A percentile compares a stretch with the other conserved stretches of the same genome.
phyloP scores from a whole-genome alignment of 1,140 invertebrate genomes.

The Procambarus virginalis region DNA sequence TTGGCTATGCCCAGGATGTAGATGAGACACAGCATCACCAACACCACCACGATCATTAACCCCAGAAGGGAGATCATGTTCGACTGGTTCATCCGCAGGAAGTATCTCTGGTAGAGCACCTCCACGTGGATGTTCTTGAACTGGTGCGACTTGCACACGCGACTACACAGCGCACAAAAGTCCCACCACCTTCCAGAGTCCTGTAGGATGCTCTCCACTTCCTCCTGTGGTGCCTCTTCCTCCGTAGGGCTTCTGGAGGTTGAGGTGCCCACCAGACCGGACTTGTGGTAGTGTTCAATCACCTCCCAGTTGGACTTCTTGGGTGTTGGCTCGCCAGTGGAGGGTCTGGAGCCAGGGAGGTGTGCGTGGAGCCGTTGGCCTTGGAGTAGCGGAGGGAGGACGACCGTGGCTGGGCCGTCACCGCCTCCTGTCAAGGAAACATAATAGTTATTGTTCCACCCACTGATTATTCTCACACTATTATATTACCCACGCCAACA shows the following conservation, averaged over 20 bases:
- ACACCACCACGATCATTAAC: conserved; percentile 82
- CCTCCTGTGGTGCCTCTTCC: conserved; percentile 69
- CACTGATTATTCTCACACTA: no score
- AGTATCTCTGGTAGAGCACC: conserved; percentile 92
- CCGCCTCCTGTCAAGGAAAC: conserved; percentile 39
- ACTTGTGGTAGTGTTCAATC: conserved; percentile 84
- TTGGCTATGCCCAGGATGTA: conserved; percentile 72
- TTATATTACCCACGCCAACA: no score
- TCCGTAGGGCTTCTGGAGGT: conserved; percentile 77
- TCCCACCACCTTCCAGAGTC: conserved; percentile 70
- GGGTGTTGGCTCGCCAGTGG: conserved; percentile 22
- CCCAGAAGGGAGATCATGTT: conserved; percentile 89
- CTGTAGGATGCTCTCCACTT: conserved; percentile 70
- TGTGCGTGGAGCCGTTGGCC: conserved; percentile 68
- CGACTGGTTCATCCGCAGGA: conserved; percentile 92
- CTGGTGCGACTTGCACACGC: conserved; percentile 78
- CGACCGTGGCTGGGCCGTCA: conserved; percentile 16
- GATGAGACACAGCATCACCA: conserved; percentile 77
- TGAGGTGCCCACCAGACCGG: conserved; percentile 72
- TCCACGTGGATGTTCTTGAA: conserved; percentile 86
- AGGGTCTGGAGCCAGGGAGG: conserved; percentile 64
- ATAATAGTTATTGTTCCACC: neutral
- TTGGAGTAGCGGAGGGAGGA: conserved; percentile 66
- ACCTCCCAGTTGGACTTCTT: conserved; percentile 90
- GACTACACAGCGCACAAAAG: conserved; percentile 72